Percentiles rank a stretch among this genome's conserved stretches.
phyloP scores from a whole-genome alignment of 2,888 invertebrate genomes.

The Sinotaia quadrata region DNA sequence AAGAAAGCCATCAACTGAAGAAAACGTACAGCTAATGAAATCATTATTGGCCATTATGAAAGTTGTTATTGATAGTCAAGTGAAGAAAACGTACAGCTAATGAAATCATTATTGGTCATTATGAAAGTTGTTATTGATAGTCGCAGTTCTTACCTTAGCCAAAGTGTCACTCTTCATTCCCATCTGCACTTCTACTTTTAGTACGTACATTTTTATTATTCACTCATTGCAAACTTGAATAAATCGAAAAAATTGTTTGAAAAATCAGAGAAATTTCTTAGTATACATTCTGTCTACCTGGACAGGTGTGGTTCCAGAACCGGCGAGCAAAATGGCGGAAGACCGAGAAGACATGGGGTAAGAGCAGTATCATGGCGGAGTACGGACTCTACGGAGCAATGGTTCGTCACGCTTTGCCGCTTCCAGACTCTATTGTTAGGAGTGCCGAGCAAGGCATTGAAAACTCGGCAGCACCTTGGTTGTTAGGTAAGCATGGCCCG shows the following conservation, averaged over 20 bases:
- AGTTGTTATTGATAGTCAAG: too few relatives aligned
- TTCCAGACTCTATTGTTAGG: conserved; percentile 98
- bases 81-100: too few relatives aligned
- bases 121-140: too few relatives aligned
- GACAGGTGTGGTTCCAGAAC: conserved; percentile 99
- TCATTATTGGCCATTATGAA: too few relatives aligned
- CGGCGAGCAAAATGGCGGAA: conserved; percentile 99
- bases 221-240: neutral
- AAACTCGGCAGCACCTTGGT: conserved; percentile 93
- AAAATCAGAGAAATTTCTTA: too few relatives aligned
- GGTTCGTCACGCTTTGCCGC: conserved; percentile 98
- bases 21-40: too few relatives aligned
- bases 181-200: neutral
- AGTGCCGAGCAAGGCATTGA: conserved; percentile 95
- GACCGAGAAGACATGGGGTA: conserved; percentile 99
- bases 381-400: conserved; percentile 99
- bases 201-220: neutral
- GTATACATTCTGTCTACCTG: too few relatives aligned
- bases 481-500: conserved; percentile 95
- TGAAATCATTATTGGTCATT: too few relatives aligned
- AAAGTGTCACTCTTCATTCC: neutral
- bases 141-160: too few relatives aligned
- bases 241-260: too few relatives aligned
- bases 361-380: conserved; percentile 99
- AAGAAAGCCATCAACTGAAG: too few relatives aligned